Evolutionary conservation across 2,113 vertebrate species (phyloP), one percentile per base, ranked within the genome.

Genomic region (Daphoenositta chrysoptera): DNA sequence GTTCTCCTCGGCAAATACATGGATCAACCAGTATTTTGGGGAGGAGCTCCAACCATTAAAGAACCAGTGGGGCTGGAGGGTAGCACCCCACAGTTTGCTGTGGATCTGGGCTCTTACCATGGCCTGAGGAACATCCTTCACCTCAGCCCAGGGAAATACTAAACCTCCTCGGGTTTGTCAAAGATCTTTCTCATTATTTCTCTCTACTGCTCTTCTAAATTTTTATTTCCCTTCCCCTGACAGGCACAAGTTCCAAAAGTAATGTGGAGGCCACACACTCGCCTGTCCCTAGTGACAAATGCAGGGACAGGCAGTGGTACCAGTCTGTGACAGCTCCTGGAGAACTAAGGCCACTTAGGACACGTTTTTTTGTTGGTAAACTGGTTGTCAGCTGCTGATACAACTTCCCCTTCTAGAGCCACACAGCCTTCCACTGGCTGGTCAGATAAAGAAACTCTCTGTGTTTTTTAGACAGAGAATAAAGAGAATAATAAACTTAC

Each of bases 101-200:
- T 3, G 10, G 39, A 84, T 72, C 8, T 18, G 10, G 7, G 4
- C 5, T 68, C 24, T 47, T 57, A 12, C 5, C 3, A 17, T 2
- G 4, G 11, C 28, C 37, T 1, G 0, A 61, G 15, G 5, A 63
- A 4, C 5, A 48, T 12, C 13, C 13, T 35, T 61, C 12, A 10
- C 5, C n/a, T 47, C 20, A 84, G 9, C 9, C 19, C 23, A 84
- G 22, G 20, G 13, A 45, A 42, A 14, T 23, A n/a, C 14, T 45
- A 40, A 18, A 53, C 11, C 1, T 57, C 12, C 23, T 4, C 35
- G 13, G 13, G 13, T 11, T 70, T 15, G 9, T 58, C 28, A 15
- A 35, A 84, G 3, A 3, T 70, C 9, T 23, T 28, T 57, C 24
- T 45, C 37, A n/a, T 15, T 76, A 27, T 71, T 72, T 40, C 2